Conservation (phyloP, 2,113 vertebrate species). For the Urocolius indicus region DNA sequence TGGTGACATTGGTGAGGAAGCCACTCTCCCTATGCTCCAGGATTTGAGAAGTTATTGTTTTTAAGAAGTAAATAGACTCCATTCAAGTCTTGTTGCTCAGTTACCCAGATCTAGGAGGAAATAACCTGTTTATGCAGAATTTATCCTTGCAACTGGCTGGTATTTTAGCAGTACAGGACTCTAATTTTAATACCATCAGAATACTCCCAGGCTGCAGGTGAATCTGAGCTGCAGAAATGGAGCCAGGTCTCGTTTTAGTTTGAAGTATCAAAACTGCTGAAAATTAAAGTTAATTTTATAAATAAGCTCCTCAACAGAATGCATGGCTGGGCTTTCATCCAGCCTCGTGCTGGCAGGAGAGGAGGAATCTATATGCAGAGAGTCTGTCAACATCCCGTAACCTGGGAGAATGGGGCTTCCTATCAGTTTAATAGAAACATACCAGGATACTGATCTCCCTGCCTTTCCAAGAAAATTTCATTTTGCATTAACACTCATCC, state of each 20-base stretch:
- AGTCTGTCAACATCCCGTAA: neutral
- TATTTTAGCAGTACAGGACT: neutral
- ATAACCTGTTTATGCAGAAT: neutral
- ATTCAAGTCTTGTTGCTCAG: neutral
- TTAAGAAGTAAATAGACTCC: neutral
- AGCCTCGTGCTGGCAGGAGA: neutral
- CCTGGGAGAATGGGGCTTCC: neutral
- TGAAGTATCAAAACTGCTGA: slow-evolving; percentile 54
- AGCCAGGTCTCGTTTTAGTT: slow-evolving; percentile 14
- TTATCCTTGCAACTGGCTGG: neutral
- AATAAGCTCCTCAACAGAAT: slow-evolving; percentile 63
- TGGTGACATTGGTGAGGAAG: rapidly evolving
- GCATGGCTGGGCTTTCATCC: slow-evolving; percentile 49
- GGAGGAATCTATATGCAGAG: slow-evolving; percentile 37
- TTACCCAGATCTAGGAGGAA: neutral
- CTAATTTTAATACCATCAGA: neutral
- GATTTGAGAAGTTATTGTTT: neutral
- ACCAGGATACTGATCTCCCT: neutral
- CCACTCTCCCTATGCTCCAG: neutral
- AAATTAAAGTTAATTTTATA: slow-evolving; percentile 52
- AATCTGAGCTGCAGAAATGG: neutral
- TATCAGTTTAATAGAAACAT: slow-evolving; percentile 18
- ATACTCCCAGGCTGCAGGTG: slow-evolving; percentile 24
- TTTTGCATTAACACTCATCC: slow-evolving; percentile 2
- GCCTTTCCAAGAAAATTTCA: slow-evolving; percentile 33